These are phyloP conservation scores for Odobenus rosmarus DNA, from an alignment of 2,113 vertebrate species.

Conservation along the genomic window DNA sequence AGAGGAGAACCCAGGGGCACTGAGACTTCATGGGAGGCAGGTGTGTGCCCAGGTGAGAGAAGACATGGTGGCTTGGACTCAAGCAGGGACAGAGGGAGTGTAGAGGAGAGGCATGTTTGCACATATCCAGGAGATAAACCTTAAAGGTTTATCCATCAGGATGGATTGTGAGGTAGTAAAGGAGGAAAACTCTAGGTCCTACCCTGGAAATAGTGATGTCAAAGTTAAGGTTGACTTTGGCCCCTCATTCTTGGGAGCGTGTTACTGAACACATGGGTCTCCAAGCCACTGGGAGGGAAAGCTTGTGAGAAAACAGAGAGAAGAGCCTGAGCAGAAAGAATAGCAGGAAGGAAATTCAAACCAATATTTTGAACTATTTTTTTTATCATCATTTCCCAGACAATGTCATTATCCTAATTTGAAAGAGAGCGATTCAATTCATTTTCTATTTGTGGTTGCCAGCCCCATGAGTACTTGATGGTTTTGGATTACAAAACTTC, in stretches of 20 bases:
- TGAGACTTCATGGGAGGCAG: background rate
- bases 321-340: slow-evolving; percentile 63
- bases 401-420: slow-evolving; percentile 76
- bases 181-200: background rate
- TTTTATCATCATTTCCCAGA: slow-evolving; percentile 64
- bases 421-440: slow-evolving; percentile 60
- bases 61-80: background rate
- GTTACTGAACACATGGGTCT: background rate
- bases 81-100: background rate
- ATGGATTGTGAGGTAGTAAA: background rate
- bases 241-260: background rate
- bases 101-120: background rate
- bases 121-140: background rate
- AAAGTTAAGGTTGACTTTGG: background rate
- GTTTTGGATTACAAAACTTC: slow-evolving; percentile 65
- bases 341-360: slow-evolving; percentile 69
- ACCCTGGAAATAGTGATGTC: background rate
- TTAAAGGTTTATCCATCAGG: background rate
- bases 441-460: slow-evolving; percentile 78
- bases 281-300: slow-evolving; percentile 61
- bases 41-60: background rate
- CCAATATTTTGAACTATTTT: slow-evolving; percentile 68
- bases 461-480: slow-evolving; percentile 76
- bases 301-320: background rate
- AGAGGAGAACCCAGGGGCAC: background rate